Base-by-base conservation (phyloP, 2,113 vertebrate genomes). In the Xenus cinereus region DNA sequence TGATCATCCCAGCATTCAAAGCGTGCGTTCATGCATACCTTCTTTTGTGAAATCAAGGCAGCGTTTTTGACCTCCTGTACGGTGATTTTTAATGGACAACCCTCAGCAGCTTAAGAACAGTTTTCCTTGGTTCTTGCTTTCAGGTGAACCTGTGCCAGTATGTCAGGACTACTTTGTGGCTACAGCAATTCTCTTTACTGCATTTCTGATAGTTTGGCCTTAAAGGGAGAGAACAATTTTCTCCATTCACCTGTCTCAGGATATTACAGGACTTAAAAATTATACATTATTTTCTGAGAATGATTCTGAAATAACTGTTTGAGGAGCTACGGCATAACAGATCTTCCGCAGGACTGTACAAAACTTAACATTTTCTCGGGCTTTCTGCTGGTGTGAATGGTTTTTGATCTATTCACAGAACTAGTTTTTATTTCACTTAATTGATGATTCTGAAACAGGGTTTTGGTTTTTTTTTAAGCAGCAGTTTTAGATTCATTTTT, bases 401-500 rank as follows among this genome's bases (percentile, higher is more conserved):
- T 2, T 73, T 73, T 90, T 60, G 19, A 46, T 89, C 45, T 72
- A 14, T 72, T 90, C 66, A 69, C 10, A 39, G 7, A 62, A 22
- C 13, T 75, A 9, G 2, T 48, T 86, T 85, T 91, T 73, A 68
- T 90, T 89, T 90, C 62, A 54, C 9, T 18, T 89, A 84, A 67
- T 39, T 81, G 33, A 62, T 68, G 30, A 84, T 66, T 82, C 86
- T 73, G 62, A 79, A 90, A 53, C 64, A 26, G 19, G 39, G 3
- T 2, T n/a, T 56, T 59, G 12, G 3, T 14, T 60, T 37, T 43
- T 43, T 56, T 84, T 69, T 22, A 23, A 93, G 66, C 23, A 84
- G 62, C 69, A 60, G 39, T 39, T 86, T 90, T 75, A 68, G 53
- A 68, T 88, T 90, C 12, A n/a, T 76, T 93, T 90, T 92, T 69